These are phyloP conservation scores for Oligia fasciuncula DNA, from an alignment of 2,888 invertebrate genomes.

Conservation along the genomic window DNA sequence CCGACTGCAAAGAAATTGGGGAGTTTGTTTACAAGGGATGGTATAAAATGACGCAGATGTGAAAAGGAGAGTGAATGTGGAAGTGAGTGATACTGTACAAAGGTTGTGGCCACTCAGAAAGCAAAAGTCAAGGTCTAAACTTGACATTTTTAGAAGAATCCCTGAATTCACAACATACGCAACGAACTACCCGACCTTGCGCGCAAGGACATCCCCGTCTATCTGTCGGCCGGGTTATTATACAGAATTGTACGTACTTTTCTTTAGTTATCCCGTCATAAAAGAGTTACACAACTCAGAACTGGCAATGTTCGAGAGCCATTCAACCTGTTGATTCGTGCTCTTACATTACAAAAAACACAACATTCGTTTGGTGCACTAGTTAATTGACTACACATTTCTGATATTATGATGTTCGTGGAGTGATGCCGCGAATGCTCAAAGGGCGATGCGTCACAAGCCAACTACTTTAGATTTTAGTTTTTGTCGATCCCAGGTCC, in stretches of 20 bases:
- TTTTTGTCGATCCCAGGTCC: neutral
- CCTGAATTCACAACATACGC: neutral
- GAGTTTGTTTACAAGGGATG: neutral
- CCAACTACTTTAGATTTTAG: conserved; percentile 11
- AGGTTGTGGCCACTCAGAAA: too few species aligned
- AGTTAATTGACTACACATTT: neutral
- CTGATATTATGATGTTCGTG: neutral
- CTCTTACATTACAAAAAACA: conserved; percentile 7
- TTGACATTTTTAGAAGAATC: neutral
- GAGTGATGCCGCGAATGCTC: neutral
- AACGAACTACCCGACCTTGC: conserved; percentile 3
- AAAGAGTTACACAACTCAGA: conserved; percentile 21
- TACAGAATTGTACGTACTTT: conserved; percentile 5
- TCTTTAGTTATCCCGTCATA: conserved; percentile 13
- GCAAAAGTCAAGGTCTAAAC: too few species aligned
- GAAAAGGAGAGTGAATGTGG: neutral
- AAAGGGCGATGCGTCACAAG: conserved; percentile 11
- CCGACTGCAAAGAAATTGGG: neutral
- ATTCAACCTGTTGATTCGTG: conserved; percentile 39
- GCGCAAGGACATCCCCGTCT: neutral
- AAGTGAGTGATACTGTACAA: conserved; percentile 2
- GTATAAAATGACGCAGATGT: neutral
- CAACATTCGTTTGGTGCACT: neutral
- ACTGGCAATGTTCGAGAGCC: conserved; percentile 8
- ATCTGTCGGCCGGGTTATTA: neutral